These are phyloP conservation scores for Xestia c-nigrum DNA, from an alignment of 2,888 invertebrate species.

Conservation along the genomic window DNA sequence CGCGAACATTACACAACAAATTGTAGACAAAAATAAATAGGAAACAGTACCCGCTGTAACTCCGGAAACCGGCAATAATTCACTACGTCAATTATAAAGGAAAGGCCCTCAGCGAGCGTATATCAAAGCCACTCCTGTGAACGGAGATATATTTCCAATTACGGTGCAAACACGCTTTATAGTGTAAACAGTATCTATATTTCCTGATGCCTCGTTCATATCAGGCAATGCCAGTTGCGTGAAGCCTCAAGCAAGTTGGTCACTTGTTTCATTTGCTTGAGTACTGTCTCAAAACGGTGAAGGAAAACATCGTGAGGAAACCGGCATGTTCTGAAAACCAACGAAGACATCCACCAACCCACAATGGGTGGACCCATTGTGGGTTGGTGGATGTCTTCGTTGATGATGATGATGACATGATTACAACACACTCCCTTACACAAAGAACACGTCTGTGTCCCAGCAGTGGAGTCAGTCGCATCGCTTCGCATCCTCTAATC, in stretches of 20 bases:
- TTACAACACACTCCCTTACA: background rate
- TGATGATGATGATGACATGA: no score
- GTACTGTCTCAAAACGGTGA: background rate
- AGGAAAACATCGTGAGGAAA: no score
- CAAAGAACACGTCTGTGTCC: background rate
- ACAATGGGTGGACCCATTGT: no score
- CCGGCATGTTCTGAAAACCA: background rate
- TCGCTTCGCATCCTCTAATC: background rate
- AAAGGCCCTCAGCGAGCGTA: conserved; percentile 44
- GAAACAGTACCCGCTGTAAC: conserved; percentile 30
- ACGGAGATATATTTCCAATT: conserved; percentile 56
- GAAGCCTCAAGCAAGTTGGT: no score
- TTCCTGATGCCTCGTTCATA: conserved; percentile 17
- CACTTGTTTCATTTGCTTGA: background rate
- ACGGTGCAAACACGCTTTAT: conserved; percentile 19
- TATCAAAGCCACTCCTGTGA: conserved; percentile 52
- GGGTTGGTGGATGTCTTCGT: no score
- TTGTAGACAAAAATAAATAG: conserved; percentile 43
- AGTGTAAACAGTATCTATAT: conserved; percentile 15
- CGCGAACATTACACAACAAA: conserved; percentile 30
- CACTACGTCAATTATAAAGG: conserved; percentile 56
- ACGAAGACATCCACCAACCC: background rate
- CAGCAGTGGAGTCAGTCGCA: background rate
- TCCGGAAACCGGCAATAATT: conserved; percentile 51
- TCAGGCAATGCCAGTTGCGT: background rate